These are phyloP conservation scores for Nycticebus coucang DNA, from an alignment of 2,113 vertebrate species.

Conservation along the genomic window DNA sequence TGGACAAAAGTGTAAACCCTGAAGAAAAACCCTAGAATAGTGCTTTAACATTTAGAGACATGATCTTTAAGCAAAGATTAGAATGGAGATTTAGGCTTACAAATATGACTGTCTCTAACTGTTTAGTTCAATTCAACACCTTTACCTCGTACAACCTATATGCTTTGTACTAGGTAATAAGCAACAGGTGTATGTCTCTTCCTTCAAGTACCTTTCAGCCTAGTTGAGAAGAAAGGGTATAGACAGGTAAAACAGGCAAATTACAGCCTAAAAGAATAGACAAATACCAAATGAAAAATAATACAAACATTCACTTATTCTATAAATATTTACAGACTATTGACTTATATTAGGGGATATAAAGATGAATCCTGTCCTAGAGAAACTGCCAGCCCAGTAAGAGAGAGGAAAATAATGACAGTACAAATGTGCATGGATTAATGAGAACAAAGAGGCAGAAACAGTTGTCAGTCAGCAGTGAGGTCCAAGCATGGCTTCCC, in stretches of 20 bases:
- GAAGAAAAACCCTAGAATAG: background rate
- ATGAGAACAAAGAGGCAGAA: background rate
- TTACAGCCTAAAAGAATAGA: background rate
- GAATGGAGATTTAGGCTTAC: background rate
- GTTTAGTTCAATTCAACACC: background rate
- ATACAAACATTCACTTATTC: background rate
- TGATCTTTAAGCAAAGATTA: background rate
- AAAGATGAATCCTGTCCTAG: background rate
- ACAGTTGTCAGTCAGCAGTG: background rate
- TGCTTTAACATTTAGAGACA: slow-evolving; percentile 18
- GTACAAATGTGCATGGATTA: background rate
- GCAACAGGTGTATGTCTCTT: background rate
- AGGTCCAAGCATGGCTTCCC: background rate
- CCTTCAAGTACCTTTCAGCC: background rate
- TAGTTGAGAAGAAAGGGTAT: slow-evolving; percentile 27
- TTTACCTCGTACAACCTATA: background rate
- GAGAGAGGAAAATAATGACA: background rate
- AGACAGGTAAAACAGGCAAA: background rate
- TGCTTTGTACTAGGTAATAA: background rate
- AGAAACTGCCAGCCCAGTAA: background rate
- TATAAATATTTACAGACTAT: background rate
- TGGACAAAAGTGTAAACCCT: background rate
- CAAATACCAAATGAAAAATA: background rate
- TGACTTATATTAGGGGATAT: background rate
- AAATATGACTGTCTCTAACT: background rate